These are phyloP conservation scores for Drosophila trapezifrons DNA, from an alignment of 1,140 invertebrate species.

Conservation along the genomic window DNA sequence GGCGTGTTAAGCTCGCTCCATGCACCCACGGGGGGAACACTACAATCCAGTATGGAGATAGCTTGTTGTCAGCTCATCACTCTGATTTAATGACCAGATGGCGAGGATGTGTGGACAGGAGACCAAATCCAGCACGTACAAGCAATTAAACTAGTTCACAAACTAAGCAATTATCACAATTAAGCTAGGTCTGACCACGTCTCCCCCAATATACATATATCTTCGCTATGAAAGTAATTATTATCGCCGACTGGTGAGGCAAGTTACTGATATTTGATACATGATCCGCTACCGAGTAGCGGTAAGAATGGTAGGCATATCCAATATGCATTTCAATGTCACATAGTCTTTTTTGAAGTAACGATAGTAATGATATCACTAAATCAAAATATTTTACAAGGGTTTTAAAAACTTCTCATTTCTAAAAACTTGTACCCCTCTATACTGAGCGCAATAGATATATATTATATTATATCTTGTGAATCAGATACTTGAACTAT, in stretches of 20 bases:
- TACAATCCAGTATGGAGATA: conserved; percentile 13
- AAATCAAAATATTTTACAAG: too few relatives aligned
- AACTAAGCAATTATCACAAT: conserved; percentile 67
- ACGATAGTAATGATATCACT: neutral
- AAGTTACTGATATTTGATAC: conserved; percentile 23
- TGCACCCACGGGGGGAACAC: neutral
- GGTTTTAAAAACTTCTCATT: too few relatives aligned
- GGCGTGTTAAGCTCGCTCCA: conserved; percentile 14
- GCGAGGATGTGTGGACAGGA: conserved; percentile 13
- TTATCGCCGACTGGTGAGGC: neutral
- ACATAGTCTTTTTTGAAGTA: neutral
- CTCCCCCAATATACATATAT: conserved; percentile 10
- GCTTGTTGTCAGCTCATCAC: conserved; percentile 46
- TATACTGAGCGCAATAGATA: too few relatives aligned
- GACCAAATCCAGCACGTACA: conserved; percentile 22
- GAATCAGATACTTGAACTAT: neutral
- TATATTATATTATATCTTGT: too few relatives aligned
- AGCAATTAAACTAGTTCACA: conserved; percentile 62
- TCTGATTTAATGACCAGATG: conserved; percentile 60
- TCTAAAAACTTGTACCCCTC: too few relatives aligned
- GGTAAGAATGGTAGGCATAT: neutral
- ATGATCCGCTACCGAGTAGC: neutral
- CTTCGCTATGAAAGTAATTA: conserved; percentile 17
- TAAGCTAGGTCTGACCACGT: conserved; percentile 1
- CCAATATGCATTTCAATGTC: neutral